Evolutionary conservation across 2,113 vertebrate species (phyloP), one percentile per base, ranked within the genome.

Genomic region (Caloenas nicobarica): DNA sequence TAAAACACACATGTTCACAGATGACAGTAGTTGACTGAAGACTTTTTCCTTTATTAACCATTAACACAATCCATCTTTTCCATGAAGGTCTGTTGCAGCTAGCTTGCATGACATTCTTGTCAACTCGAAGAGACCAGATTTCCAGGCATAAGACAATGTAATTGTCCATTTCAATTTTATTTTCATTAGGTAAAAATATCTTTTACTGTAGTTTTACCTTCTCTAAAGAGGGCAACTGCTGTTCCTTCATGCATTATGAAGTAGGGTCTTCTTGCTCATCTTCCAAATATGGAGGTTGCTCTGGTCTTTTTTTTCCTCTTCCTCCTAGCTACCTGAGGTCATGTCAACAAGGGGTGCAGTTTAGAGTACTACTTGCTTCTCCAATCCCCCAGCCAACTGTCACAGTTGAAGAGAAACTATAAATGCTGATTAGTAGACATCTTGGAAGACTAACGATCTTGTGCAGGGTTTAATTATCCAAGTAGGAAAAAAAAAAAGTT

Each of bases 401-500:
- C 82, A 81, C 42, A 74, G 51, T 34, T 73, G 71, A 78, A 81
- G 36, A 94, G n/a, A 90, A 95, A 97, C 57, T 89, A 74, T 42
- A 80, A 74, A 80, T 11, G 25, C 53, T 80, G 7, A 76, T 82
- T 62, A 76, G 46, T 18, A 83, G 36, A 62, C 18, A 60, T 42
- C 42, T 70, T 86, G 64, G 38, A 84, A 91, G n/a, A 74, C 60
- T 86, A 86, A 92, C 42, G n/a, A 33, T 51, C 60, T 91, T 66
- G 21, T 53, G 38, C 42, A 81, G 33, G 29, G 74, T 78, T 54
- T 81, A 81, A 69, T 86, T 88, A 86, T 78, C 25, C 69, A 64
- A 56, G 54, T 14, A 93, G 25, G 28, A 16, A 25, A 16, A 48
- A 60, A 60, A 81, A 85, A 81, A 44, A 51, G 23, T 64, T 33